A percentile compares a stretch with the other conserved stretches of the same genome.
phyloP scores from a whole-genome alignment of 2,113 vertebrate genomes.

The Cathartes aura region DNA sequence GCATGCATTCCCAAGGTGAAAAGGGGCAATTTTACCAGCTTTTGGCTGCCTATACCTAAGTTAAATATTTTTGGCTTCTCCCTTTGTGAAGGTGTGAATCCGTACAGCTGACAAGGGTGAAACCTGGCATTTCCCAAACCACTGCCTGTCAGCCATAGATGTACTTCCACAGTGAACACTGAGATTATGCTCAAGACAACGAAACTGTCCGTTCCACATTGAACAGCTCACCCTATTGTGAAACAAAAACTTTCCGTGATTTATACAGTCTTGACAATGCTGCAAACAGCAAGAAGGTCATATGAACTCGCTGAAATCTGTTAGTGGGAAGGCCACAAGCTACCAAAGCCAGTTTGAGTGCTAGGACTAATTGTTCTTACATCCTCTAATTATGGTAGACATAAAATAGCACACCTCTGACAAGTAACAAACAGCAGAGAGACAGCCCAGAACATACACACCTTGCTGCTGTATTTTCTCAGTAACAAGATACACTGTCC shows the following conservation, averaged over 20 bases:
- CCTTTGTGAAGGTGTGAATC: not conserved
- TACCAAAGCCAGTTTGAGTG: not conserved
- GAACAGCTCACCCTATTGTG: accelerated
- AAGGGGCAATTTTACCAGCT: not conserved
- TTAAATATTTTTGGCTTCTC: not conserved
- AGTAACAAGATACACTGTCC: not conserved
- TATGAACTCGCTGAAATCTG: not conserved
- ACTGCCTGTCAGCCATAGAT: not conserved
- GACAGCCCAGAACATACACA: not conserved
- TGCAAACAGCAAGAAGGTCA: not conserved
- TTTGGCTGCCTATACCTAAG: not conserved
- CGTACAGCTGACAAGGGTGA: not conserved
- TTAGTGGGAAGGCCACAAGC: not conserved
- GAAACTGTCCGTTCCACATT: not conserved
- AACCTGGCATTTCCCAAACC: not conserved
- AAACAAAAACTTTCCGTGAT: not conserved
- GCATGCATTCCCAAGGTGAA: not conserved
- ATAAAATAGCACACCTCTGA: not conserved
- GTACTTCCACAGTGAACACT: not conserved
- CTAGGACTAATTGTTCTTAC: not conserved
- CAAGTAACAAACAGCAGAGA: not conserved
- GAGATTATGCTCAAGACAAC: not conserved
- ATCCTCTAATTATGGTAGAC: not conserved
- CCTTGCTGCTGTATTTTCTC: not conserved
- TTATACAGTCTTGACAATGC: not conserved